These are phyloP conservation scores for Amblyteles armatorius DNA, from an alignment of 2,888 invertebrate genomes.

Conservation along the genomic window DNA sequence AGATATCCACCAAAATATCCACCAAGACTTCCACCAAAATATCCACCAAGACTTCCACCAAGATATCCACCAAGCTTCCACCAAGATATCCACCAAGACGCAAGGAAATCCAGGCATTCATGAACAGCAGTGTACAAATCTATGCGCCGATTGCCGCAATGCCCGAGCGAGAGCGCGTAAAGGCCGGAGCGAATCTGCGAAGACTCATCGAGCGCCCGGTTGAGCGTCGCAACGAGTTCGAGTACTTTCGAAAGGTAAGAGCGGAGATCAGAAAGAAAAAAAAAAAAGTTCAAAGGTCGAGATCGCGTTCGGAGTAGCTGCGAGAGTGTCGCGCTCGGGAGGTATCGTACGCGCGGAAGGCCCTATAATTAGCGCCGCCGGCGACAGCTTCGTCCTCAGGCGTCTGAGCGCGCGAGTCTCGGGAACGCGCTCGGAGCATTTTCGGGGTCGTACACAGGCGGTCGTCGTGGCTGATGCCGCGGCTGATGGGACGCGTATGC, in stretches of 20 bases:
- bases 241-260: conserved; percentile 7
- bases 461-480: conserved; percentile 2
- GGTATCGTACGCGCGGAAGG: conserved; percentile 32
- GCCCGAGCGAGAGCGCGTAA: background rate
- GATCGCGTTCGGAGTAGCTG: conserved; percentile 31
- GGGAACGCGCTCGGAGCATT: conserved; percentile 25
- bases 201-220: conserved; percentile 2
- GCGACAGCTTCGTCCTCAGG: conserved; percentile 53
- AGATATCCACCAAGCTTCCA: too few species aligned
- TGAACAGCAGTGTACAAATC: too few species aligned
- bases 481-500: background rate
- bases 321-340: conserved; percentile 36
- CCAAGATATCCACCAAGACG: too few species aligned
- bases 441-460: conserved; percentile 28
- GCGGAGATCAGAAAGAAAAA: background rate
- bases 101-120: too few species aligned
- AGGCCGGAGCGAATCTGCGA: conserved; percentile 19
- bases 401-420: conserved; percentile 52
- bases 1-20: too few species aligned
- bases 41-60: too few species aligned
- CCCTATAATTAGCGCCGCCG: conserved; percentile 65
- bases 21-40: too few species aligned
- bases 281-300: conserved; percentile 60
- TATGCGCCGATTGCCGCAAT: conserved; percentile 12
- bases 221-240: background rate